Evolutionary conservation across 37 sponge, comb jelly and placozoan species (phyloP).

Genomic region (Agelas oroides): DNA sequence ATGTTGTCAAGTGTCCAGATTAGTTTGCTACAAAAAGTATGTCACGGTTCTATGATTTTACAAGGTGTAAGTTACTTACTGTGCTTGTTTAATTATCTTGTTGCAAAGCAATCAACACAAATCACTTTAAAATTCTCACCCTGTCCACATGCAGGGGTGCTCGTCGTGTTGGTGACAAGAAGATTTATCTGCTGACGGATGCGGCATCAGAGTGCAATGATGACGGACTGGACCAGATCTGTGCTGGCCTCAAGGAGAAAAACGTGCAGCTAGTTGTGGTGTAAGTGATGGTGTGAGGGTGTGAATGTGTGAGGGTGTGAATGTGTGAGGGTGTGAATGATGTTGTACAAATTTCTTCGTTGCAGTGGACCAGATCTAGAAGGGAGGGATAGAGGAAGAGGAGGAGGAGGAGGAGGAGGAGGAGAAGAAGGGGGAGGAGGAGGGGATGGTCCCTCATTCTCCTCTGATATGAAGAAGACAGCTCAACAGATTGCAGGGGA

Average conservation of each 20-base stretch:
- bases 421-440: constrained; percentile 41
- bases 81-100: too few relatives aligned
- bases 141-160: constrained; percentile 24
- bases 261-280: constrained; percentile 76
- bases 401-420: constrained; percentile 9
- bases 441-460: neutral
- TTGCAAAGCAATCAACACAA: too few relatives aligned
- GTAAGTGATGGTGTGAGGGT: constrained; percentile 42
- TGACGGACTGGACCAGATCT: constrained; percentile 72
- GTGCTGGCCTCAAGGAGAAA: constrained; percentile 59
- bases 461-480: constrained; percentile 54
- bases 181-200: constrained; percentile 86
- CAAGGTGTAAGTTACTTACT: too few relatives aligned
- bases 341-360: too few relatives aligned
- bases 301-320: too few relatives aligned
- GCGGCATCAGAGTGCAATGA: constrained; percentile 80
- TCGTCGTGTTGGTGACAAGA: constrained; percentile 72
- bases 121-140: too few relatives aligned
- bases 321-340: too few relatives aligned
- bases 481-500: constrained; percentile 78
- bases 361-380: constrained; percentile 68
- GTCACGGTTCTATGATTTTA: too few relatives aligned
- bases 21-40: too few relatives aligned
- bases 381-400: constrained; percentile 10
- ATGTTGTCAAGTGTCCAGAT: too few relatives aligned